Base-by-base conservation (phyloP, 2,113 vertebrate species). In the Sebastes fasciatus region DNA sequence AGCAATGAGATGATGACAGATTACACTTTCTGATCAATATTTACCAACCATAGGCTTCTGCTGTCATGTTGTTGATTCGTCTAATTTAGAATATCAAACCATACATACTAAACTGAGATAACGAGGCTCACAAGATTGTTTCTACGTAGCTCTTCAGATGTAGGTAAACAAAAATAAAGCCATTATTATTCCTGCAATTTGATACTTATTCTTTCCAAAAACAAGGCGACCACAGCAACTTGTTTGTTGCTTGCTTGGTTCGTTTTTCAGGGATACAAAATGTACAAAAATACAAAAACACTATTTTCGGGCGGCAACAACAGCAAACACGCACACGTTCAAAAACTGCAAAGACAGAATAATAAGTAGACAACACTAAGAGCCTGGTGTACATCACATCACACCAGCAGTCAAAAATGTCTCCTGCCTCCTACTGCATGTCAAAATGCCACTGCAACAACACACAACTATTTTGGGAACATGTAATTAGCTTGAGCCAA, bases 131-230 rank as follows among this genome's bases (percentile, higher is more conserved):
- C 6, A 12, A 4, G 46, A 66, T 8, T 65, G n/a, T 46, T 26
- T 55, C 6, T 26, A 21, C 46, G 43, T 17, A 17, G 42, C 54
- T 23, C 54, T 46, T 60, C 12, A 45, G n/a, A 26, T 17, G 43
- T n/a, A 61, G 71, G 55, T 61, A 61, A 21, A 26, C 21, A 48
- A 61, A 61, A 61, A 73, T 60, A 60, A 48, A 73, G 55, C 42
- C 19, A 60, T 73, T 73, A 73, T 60, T 46, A 34, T 34, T 34
- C 43, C 21, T 48, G 43, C 70, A 46, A 48, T 46, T 73, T 73
- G 55, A 73, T 26, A 19, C 21, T 10, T 23, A 26, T 48, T 49
- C 14, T 49, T 26, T 61, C 21, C 57, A 60, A 74, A 74, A 52
- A 26, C n/a, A 7, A 19, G 48, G 43, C 13, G 70, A 46, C 9